These are phyloP conservation scores for Ostrea edulis DNA, from an alignment of 1,140 invertebrate species.

Conservation along the genomic window DNA sequence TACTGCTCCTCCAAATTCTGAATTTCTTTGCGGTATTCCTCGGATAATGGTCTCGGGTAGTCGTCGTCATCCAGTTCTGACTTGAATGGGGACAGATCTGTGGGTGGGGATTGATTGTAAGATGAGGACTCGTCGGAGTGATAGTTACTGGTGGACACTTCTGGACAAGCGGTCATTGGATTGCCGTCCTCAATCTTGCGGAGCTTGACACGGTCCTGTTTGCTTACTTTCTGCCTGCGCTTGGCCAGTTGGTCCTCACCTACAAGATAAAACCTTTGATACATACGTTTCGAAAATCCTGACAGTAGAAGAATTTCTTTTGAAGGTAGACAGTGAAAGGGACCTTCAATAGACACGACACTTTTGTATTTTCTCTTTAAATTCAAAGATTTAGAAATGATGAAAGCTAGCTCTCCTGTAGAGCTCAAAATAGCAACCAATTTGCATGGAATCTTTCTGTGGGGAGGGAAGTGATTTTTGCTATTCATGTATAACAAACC, in stretches of 20 bases:
- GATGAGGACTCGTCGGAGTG: slow-evolving; percentile 46
- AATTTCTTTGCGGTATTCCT: slow-evolving; percentile 66
- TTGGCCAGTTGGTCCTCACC: slow-evolving; percentile 62
- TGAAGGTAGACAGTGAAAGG: no score
- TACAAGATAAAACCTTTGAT: slow-evolving; percentile 6
- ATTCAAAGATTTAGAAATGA: no score
- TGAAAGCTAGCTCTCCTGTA: no score
- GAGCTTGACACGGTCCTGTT: slow-evolving; percentile 40
- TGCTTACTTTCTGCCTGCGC: slow-evolving; percentile 46
- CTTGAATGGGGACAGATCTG: slow-evolving; percentile 49
- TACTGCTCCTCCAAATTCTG: slow-evolving; percentile 64
- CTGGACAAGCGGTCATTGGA: background rate
- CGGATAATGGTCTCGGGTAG: slow-evolving; percentile 60
- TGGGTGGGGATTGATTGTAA: slow-evolving; percentile 11
- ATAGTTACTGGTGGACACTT: slow-evolving; percentile 38
- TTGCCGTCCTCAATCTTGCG: background rate
- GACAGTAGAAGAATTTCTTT: no score
- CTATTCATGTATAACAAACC: no score
- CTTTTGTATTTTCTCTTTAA: no score
- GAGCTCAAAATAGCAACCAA: no score
- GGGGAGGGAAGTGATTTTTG: no score
- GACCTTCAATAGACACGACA: no score
- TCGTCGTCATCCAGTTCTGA: slow-evolving; percentile 62
- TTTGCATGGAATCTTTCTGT: no score
- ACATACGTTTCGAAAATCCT: no score